These are phyloP conservation scores for Hydroisotoma schaefferi DNA, from an alignment of 2,888 invertebrate genomes.

Conservation along the genomic window DNA sequence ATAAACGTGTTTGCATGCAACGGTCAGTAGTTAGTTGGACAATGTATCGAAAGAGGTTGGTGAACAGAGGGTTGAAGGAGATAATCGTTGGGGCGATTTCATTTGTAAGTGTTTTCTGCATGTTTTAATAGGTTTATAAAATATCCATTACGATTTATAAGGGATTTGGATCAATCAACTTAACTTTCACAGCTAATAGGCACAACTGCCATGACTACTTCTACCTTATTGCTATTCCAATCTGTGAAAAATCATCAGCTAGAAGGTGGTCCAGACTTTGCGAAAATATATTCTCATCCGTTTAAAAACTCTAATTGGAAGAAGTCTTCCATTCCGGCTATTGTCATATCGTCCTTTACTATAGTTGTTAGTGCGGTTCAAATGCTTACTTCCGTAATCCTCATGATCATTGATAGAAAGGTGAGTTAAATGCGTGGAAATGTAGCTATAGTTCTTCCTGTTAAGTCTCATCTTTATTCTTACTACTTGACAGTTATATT, in stretches of 20 bases:
- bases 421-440: no score
- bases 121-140: no score
- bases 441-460: no score
- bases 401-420: conserved; percentile 9
- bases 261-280: not conserved
- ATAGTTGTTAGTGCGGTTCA: conserved; percentile 21
- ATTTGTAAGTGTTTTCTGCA: no score
- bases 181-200: not conserved
- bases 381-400: conserved; percentile 15
- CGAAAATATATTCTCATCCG: conserved; percentile 4
- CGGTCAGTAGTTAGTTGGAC: no score
- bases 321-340: conserved; percentile 26
- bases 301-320: conserved; percentile 32
- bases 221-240: not conserved
- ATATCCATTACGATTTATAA: no score
- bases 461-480: no score
- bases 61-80: no score
- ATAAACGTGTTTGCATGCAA: no score
- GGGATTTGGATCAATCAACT: no score
- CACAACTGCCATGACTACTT: not conserved
- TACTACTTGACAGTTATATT: not conserved
- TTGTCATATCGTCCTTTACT: conserved; percentile 14
- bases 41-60: no score
- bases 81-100: no score
- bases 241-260: not conserved